Base-by-base conservation (phyloP, 2,888 invertebrate species). In the Taphrorychus bicolor region DNA sequence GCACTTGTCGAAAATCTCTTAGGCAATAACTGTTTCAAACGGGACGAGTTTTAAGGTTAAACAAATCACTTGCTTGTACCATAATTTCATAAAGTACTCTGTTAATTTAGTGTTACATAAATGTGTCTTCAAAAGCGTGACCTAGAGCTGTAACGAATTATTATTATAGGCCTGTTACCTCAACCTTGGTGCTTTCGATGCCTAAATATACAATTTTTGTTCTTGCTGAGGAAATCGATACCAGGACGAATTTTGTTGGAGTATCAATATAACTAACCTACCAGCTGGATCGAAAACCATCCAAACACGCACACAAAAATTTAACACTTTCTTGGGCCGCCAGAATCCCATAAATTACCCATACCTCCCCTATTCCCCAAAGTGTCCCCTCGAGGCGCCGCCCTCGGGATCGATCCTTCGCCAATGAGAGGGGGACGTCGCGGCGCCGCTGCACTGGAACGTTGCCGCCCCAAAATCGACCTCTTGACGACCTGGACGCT, bases 401-500 rank as follows among this genome's bases (percentile, higher is more conserved):
- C 62, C 62, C 11, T 21, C 61, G 18, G 24, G 19, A 21, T 21
- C 17, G 48, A 21, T 16, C n/a, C 1, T 14, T 41, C 32, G 17
- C 70, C 70, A 70, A 70, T 70, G 42, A 23, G 19, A 22, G 4
- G 1, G 5, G n/a, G 14, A 21, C 53, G 61, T 68, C 61, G 48
- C 62, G 70, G 65, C 68, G 66, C 60, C 51, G 62, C 49, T 56
- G 16, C 17, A 17, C 45, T 49, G 53, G 45, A 54, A 59, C 57
- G 68, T 65, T 57, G 67, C 70, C 68, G 70, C 68, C 70, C 69
- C 59, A 59, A 71, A 71, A 59, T 69, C 66, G 68, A 69, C 68
- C 24, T 62, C 66, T 59, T 41, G 63, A 32, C 51, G 70, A 59
- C 56, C 61, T 60, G 65, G 60, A 59, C 64, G 42, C 22, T 66